Base-by-base conservation (phyloP, 2,888 invertebrate species). In the Epistrophella euchroma region DNA sequence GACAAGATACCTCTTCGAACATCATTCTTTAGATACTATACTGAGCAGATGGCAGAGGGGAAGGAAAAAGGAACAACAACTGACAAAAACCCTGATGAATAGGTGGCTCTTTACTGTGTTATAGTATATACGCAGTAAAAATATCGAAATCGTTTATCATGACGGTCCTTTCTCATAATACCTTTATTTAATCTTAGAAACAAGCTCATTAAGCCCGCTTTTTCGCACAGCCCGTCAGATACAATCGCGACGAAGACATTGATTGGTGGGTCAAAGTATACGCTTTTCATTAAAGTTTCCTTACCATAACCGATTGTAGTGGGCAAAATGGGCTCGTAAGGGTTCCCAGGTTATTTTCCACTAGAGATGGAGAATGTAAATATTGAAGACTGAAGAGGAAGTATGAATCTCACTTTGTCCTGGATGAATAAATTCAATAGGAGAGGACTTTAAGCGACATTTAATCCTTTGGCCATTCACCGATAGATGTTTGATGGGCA, bases 151-250 rank as follows among this genome's bases (percentile, higher is more conserved):
- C 87, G 87, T 88, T 88, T 88, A 85, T 88, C 88, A 88, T 88
- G 19, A 37, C 17, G 47, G 74, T 87, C 78, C 85, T 73, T 83
- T 71, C 70, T 78, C 62, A 77, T 88, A 88, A 88, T 88, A 88
- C 88, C 88, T 88, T 87, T 88, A 88, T 88, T 88, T 88, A 88
- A 88, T 88, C 88, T 85, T 87, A 82, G 85, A 86, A 85, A 88
- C 83, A 87, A 85, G 87, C 88, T 88, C 88, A 88, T 88, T 88
- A 88, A 84, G 88, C 78, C 66, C 75, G 84, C 77, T 77, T 78
- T 77, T 82, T 83, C 83, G 86, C 76, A 79, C 73, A 80, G 19
- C 58, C 45, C 72, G 22, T 58, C 58, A 47, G 56, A 58, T 68
- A 52, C 45, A 47, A 70, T 60, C 73, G 79, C 71, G 43, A 52